These are phyloP conservation scores for Stegodyphus mimosarum DNA, from an alignment of 1,140 invertebrate species.

Conservation along the genomic window DNA sequence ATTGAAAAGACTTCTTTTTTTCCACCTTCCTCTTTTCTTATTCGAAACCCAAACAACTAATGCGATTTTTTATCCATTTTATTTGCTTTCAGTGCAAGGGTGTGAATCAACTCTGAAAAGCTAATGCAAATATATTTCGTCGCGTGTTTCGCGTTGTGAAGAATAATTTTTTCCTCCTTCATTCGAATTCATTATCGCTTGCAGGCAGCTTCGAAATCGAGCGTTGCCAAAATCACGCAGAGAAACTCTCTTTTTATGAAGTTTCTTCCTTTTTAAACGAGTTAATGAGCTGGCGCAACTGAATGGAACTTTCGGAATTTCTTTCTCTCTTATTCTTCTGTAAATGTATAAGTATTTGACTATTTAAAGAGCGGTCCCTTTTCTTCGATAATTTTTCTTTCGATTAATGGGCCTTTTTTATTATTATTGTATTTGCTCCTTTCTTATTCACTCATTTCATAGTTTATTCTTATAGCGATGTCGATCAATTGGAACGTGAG, in stretches of 20 bases:
- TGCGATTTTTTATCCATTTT: not conserved
- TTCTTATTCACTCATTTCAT: no score
- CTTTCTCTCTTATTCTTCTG: not conserved
- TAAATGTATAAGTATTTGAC: not conserved
- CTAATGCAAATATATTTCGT: constrained; percentile 17
- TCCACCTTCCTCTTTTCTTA: not conserved
- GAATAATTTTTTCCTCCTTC: not conserved
- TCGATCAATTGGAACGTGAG: no score
- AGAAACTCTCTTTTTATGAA: not conserved
- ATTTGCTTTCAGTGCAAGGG: not conserved
- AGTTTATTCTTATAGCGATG: no score
- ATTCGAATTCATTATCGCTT: constrained; percentile 28
- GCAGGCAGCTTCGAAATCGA: not conserved
- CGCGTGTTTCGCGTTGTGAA: not conserved
- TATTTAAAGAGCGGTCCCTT: constrained; percentile 12
- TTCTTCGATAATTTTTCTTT: constrained; percentile 4
- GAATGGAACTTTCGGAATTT: not conserved
- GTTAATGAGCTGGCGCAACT: constrained; percentile 1
- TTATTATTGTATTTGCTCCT: no score
- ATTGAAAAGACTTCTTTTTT: no score
- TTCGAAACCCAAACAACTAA: constrained; percentile 6
- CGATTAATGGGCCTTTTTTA: no score
- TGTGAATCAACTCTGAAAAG: not conserved
- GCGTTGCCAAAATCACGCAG: constrained; percentile 10
- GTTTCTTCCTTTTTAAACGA: not conserved